Percentiles rank a stretch among this genome's conserved stretches.
Evolutionary conservation across 2,888 invertebrate species (phyloP).

Genomic region (Hyles lineata): DNA sequence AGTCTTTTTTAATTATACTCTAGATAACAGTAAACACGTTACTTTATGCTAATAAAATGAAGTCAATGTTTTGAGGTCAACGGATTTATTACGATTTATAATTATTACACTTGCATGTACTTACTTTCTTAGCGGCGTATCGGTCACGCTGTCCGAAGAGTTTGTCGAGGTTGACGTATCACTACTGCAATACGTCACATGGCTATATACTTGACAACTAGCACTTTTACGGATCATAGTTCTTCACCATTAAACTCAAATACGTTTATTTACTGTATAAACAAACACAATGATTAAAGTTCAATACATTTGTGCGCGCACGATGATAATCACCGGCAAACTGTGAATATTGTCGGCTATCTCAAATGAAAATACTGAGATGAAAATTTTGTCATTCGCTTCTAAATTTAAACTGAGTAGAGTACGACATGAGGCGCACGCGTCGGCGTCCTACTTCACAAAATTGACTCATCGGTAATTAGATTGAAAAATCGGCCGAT

Average conservation of each 20-base stretch:
- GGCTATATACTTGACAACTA: slow-evolving; percentile 63
- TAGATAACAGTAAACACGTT: neutral
- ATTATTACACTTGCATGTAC: slow-evolving; percentile 30
- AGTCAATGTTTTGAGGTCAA: neutral
- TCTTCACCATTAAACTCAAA: slow-evolving; percentile 38
- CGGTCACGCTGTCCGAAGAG: slow-evolving; percentile 60
- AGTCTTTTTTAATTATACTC: neutral
- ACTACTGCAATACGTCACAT: slow-evolving; percentile 65
- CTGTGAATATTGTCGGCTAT: slow-evolving; percentile 49
- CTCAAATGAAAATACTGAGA: slow-evolving; percentile 39
- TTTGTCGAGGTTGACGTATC: slow-evolving; percentile 67
- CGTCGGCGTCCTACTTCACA: slow-evolving; percentile 47
- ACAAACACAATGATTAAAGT: slow-evolving; percentile 27
- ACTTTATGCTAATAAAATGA: neutral
- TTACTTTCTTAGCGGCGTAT: slow-evolving; percentile 73
- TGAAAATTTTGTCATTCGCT: slow-evolving; percentile 68
- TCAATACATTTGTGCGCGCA: slow-evolving; percentile 38
- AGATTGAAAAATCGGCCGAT: slow-evolving; percentile 53
- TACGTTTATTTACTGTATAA: slow-evolving; percentile 33
- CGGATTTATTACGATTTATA: neutral
- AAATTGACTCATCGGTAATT: slow-evolving; percentile 62
- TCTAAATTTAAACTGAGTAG: slow-evolving; percentile 72
- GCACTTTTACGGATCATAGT: slow-evolving; percentile 60
- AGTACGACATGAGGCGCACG: slow-evolving; percentile 48
- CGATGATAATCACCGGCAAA: slow-evolving; percentile 48